Evolutionary conservation across 2,113 vertebrate genomes (phyloP), one percentile per base, ranked within the genome.

Genomic region (Grus americana): DNA sequence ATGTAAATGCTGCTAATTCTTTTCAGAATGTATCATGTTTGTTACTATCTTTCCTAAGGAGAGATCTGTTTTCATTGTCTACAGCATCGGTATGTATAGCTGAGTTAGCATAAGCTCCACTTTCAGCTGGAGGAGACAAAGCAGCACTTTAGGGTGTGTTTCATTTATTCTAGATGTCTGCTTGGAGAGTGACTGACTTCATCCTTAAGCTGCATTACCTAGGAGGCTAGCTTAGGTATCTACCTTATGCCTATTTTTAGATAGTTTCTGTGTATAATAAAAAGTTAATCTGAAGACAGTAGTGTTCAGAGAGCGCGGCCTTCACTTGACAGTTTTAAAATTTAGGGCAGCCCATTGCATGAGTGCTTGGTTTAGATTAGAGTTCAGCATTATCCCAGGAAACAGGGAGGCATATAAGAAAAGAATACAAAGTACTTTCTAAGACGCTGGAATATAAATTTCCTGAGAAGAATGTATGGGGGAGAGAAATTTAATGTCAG

Each of bases 391-490:
- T 84, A 86, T 86, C 46, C 42, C 55, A 62, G 42, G 52, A 92
- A 96, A 57, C 9, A 65, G 29, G 24, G 34, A 81, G 26, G 42
- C 66, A 55, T 8, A 8, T n/a, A 71, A 58, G 65, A 50, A 87
- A 86, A 92, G 59, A 92, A 90, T 70, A 34, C 11, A 74, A 65
- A 90, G 47, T 86, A 22, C 24, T 91, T 86, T 66, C 49, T 61
- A 76, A 78, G 42, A 74, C 90, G 52, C 38, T 85, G 47, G 38
- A 72, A 93, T 92, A 76, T 55, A 57, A 66, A 92, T 83, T 87
- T 93, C 15, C 36, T 40, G 46, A 86, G 63, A 80, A 76, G 40
- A 92, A 63, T 65, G 17, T 73, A 27, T 76, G 49, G 49, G 7
- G 3, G 7, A 76, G 40, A 92, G 79, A 75, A 67, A 79, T 62